These are phyloP conservation scores for Caenorhabditis panamensis DNA, from an alignment of 2,888 invertebrate genomes.

Conservation along the genomic window DNA sequence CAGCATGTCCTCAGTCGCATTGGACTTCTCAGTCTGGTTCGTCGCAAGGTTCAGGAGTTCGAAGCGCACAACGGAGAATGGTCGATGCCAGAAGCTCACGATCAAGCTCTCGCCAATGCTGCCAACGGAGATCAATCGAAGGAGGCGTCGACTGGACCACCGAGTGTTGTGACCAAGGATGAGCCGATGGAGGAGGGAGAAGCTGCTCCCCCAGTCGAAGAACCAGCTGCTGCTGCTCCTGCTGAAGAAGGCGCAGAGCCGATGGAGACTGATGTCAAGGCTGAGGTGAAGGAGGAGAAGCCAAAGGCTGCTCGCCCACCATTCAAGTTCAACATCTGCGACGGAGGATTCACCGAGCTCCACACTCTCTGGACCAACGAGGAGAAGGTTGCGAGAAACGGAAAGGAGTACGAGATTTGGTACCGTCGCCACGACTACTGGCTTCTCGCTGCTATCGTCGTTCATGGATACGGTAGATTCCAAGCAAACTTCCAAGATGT, in stretches of 20 bases:
- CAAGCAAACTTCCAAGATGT: conserved; percentile 88
- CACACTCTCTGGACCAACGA: conserved; percentile 99
- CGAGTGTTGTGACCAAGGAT: conserved; percentile 47
- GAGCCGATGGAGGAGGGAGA: conserved; percentile 24
- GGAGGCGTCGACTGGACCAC: too few relatives aligned
- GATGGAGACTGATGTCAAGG: conserved; percentile 37
- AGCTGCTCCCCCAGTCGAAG: not conserved
- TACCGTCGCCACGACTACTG: conserved; percentile 98
- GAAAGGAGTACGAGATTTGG: conserved; percentile 99
- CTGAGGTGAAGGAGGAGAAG: conserved; percentile 69
- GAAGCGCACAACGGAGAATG: conserved; percentile 98
- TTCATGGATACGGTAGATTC: conserved; percentile 97
- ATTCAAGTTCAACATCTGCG: conserved; percentile 87
- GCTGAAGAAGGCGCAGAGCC: conserved; percentile 82
- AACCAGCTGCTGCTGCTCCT: not conserved
- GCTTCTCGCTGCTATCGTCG: conserved; percentile 97
- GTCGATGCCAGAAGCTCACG: conserved; percentile 58
- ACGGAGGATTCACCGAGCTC: conserved; percentile 98
- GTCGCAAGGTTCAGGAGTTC: conserved; percentile 99
- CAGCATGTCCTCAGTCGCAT: conserved; percentile 98
- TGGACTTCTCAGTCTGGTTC: conserved; percentile 97
- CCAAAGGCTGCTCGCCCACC: conserved; percentile 15
- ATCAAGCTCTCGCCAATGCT: conserved; percentile 82
- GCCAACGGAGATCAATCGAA: too few relatives aligned
- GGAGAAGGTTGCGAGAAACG: conserved; percentile 94